A percentile compares a stretch with the other conserved stretches of the same genome.
Conservation (phyloP, 2,888 invertebrate genomes). For the Liodrosophila aerea region DNA sequence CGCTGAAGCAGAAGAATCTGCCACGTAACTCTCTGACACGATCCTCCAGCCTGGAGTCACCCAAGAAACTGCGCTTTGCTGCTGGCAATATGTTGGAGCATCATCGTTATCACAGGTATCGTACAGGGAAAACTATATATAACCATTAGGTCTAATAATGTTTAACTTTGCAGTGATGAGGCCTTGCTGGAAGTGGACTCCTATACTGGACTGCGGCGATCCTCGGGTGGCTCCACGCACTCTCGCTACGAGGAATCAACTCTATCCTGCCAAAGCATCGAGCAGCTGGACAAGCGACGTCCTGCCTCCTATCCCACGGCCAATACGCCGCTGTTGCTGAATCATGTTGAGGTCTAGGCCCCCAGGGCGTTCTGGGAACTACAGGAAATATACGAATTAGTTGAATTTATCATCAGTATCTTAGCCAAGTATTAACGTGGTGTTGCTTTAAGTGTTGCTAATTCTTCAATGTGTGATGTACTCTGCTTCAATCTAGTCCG, state of each 20-base stretch:
- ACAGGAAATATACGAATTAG: constrained; percentile 40
- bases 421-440: constrained; percentile 45
- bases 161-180: constrained; percentile 75
- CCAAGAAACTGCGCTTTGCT: constrained; percentile 91
- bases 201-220: constrained; percentile 77
- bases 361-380: too few species aligned
- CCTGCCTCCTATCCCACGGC: constrained; percentile 79
- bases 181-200: constrained; percentile 81
- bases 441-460: constrained; percentile 57
- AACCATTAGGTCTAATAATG: neutral
- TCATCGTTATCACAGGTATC: constrained; percentile 82
- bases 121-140: neutral
- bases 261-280: constrained; percentile 80
- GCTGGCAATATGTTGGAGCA: constrained; percentile 86
- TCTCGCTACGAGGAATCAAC: constrained; percentile 80
- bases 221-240: constrained; percentile 80
- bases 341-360: constrained; percentile 79
- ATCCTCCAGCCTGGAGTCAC: constrained; percentile 92
- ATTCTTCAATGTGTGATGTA: neutral
- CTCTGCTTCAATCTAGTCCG: neutral
- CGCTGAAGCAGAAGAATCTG: constrained; percentile 87
- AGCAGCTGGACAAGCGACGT: constrained; percentile 71
- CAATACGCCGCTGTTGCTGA: constrained; percentile 80
- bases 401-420: constrained; percentile 46
- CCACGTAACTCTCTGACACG: constrained; percentile 85